Evolutionary conservation across 2,113 vertebrate species (phyloP), one percentile per base, ranked within the genome.

Genomic region (Gymnogyps californianus): DNA sequence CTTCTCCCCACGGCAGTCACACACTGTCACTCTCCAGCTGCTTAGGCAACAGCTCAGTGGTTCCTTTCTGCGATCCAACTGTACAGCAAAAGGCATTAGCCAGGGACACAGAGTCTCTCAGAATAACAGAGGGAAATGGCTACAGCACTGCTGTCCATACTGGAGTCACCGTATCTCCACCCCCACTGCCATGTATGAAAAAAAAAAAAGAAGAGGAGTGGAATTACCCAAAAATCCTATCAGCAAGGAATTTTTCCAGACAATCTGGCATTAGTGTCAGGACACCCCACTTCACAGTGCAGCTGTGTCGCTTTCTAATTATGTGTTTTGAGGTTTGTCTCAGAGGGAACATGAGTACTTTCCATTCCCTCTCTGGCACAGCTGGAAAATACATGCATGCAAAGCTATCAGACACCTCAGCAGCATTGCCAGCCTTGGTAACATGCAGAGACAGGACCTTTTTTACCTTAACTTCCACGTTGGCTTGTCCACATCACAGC

Each of bases 21-120:
- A 78, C 47, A 24, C 86, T 82, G 91, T 82, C 77, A 87, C 44
- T 93, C 65, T 81, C 89, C 89, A 91, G 95, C 95, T 93, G 91
- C 84, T 91, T 82, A 61, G 87, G 84, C 81, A 91, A 76, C 78
- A 94, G 81, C 62, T 93, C 89, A 87, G 84, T 32, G 44, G 20
- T n/a, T 94, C 65, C 84, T 93, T 91, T 71, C 87, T 72, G 46
- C 3, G 4, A 51, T 71, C 26, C 55, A 26, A 9, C n/a, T 32
- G 31, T 10, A 61, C 44, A 74, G 58, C 49, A 57, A 83, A 77
- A 83, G 12, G 29, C 64, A 58, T 81, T 69, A 96, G 17, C 64
- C 80, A 75, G 87, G 32, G 40, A 72, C 10, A 24, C 25, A 38
- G 52, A 26, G 15, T 46, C 4, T 74, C 8, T 55, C 66, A 44